These are phyloP conservation scores for Caenorhabditis uteleia DNA, from an alignment of 2,888 invertebrate genomes.

Conservation along the genomic window DNA sequence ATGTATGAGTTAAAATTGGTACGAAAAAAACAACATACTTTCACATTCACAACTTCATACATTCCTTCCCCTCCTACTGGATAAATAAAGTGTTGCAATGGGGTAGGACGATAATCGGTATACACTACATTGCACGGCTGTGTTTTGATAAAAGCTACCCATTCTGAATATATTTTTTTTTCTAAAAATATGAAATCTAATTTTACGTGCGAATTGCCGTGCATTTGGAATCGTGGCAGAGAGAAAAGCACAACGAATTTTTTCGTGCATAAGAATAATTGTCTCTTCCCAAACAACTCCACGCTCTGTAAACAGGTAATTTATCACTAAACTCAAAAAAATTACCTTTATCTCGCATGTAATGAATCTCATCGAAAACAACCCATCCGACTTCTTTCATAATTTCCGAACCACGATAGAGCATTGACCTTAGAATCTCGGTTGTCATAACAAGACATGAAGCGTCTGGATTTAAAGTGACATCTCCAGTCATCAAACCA, in stretches of 20 bases:
- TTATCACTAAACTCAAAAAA: background rate
- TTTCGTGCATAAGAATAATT: slow-evolving; percentile 92
- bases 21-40: slow-evolving; percentile 22
- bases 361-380: slow-evolving; percentile 98
- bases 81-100: slow-evolving; percentile 96
- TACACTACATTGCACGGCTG: slow-evolving; percentile 98
- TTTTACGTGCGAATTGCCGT: slow-evolving; percentile 78
- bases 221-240: slow-evolving; percentile 99
- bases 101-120: slow-evolving; percentile 95
- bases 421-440: slow-evolving; percentile 98
- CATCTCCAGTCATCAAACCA: slow-evolving; percentile 94
- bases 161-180: slow-evolving; percentile 52
- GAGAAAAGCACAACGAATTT: slow-evolving; percentile 96
- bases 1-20: slow-evolving; percentile 1
- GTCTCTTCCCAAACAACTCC: slow-evolving; percentile 99
- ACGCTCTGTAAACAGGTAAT: slow-evolving; percentile 79
- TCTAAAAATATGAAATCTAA: background rate
- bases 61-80: slow-evolving; percentile 92
- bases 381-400: slow-evolving; percentile 99
- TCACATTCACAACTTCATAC: slow-evolving; percentile 80
- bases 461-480: slow-evolving; percentile 96
- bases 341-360: slow-evolving; percentile 90
- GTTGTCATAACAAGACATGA: slow-evolving; percentile 99
- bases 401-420: slow-evolving; percentile 96
- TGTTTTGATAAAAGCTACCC: slow-evolving; percentile 63